Evolutionary conservation across 1,140 invertebrate species (phyloP).

Genomic region (Gerris buenoi): DNA sequence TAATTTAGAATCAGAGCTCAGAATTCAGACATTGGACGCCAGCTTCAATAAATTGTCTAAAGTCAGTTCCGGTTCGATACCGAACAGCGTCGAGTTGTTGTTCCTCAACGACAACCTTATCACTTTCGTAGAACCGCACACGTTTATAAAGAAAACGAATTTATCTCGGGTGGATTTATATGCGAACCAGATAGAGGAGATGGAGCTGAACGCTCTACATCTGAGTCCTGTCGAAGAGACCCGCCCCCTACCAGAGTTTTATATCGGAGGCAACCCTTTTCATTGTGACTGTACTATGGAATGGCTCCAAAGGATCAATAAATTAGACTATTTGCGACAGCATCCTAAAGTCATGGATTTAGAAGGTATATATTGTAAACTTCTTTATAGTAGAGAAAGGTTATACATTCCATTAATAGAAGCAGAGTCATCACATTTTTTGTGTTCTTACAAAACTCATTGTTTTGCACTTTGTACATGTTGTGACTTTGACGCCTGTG

Average conservation of each 20-base stretch:
- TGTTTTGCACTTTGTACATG: slow-evolving; percentile 86
- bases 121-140: slow-evolving; percentile 57
- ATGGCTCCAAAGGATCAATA: slow-evolving; percentile 71
- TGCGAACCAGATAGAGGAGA: slow-evolving; percentile 64
- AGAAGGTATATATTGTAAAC: slow-evolving; percentile 76
- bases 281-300: slow-evolving; percentile 77
- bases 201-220: slow-evolving; percentile 63
- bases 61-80: slow-evolving; percentile 50
- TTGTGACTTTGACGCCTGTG: slow-evolving; percentile 87
- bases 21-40: slow-evolving; percentile 60
- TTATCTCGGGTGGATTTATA: slow-evolving; percentile 68
- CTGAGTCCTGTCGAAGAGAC: slow-evolving; percentile 52
- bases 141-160: slow-evolving; percentile 68
- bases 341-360: slow-evolving; percentile 81
- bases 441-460: slow-evolving; percentile 81
- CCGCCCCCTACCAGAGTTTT: slow-evolving; percentile 61
- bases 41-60: slow-evolving; percentile 65
- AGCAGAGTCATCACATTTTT: slow-evolving; percentile 70
- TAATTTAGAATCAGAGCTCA: slow-evolving; percentile 46
- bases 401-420: slow-evolving; percentile 68
- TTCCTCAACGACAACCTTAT: slow-evolving; percentile 74
- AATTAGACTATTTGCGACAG: slow-evolving; percentile 46
- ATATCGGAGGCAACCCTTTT: slow-evolving; percentile 74
- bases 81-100: slow-evolving; percentile 58
- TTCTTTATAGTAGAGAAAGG: slow-evolving; percentile 66